Evolutionary conservation across 37 sponge, comb jelly and placozoan genomes (phyloP), one percentile per base, ranked within the genome.

Genomic region (Beroe forskalii): DNA sequence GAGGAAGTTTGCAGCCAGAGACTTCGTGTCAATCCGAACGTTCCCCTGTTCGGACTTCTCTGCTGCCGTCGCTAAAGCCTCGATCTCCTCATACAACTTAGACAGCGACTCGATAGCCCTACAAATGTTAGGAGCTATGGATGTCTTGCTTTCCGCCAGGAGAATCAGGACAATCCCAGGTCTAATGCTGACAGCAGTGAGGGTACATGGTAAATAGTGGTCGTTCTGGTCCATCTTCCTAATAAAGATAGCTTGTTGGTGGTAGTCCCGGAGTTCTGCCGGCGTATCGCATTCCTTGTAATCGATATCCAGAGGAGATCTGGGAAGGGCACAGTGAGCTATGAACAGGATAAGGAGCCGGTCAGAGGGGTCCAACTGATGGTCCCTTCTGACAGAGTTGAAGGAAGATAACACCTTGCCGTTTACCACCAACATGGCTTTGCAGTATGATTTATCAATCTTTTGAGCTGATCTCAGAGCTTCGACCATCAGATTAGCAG

Each of bases 111-210:
- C 38, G 17, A 80, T 80, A 1, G 86, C 55, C 23, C 86, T n/a
- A 37, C 86, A 80, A 44, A 80, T 80, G 31, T 80, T 80, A 22
- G 86, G 86, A 12, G 86, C 86, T 23, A 80, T 44, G 1, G 86
- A 43, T 42, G 86, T 80, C 30, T 80, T 80, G n/a, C 24, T 43
- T 27, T 80, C 86, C 0, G 86, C 86, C 22, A 44, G 55, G 3
- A 80, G 20, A 2, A 80, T 44, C 30, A 80, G 86, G 24, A 44
- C 55, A 25, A 80, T 80, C 43, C 86, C 86, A 1, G 86, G 48
- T 23, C 86, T 23, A 43, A 80, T 80, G 35, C 55, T 33, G 0
- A 80, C 86, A 1, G 86, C 86, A 40, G 86, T 80, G 14, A 80
- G 86, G 41, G 86, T 80, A 80, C 55, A 80, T n/a, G 86, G 86